Conservation (phyloP, 35 echinoderm and acorn worm genomes). For the Strongylocentrotus purpuratus region DNA sequence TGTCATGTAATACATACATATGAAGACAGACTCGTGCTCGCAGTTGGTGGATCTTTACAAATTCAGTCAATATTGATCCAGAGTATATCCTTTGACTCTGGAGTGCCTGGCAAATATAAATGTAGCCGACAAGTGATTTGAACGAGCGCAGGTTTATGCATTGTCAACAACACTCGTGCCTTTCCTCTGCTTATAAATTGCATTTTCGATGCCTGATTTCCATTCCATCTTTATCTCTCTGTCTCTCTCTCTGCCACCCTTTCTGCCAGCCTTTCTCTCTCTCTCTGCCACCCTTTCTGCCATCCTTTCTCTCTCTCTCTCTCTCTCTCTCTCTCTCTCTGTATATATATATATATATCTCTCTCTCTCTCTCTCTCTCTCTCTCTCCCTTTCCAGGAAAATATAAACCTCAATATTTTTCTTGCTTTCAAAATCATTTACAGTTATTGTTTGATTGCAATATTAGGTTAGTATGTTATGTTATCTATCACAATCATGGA, state of each 20-base stretch:
- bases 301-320: not conserved
- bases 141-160: not conserved
- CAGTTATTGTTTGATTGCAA: too few relatives aligned
- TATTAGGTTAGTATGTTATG: too few relatives aligned
- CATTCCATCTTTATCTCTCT: not conserved
- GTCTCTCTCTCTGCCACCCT: not conserved
- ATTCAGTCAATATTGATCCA: slow-evolving; percentile 11
- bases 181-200: not conserved
- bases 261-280: not conserved
- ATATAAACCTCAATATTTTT: too few relatives aligned
- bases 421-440: too few relatives aligned
- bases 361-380: too few relatives aligned
- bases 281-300: not conserved
- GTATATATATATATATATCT: too few relatives aligned
- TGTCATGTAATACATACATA: not conserved
- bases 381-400: too few relatives aligned
- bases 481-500: too few relatives aligned
- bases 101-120: slow-evolving; percentile 17
- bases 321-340: not conserved
- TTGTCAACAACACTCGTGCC: not conserved
- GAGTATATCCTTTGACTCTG: not conserved
- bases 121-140: not conserved
- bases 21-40: not conserved
- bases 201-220: not conserved
- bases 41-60: slow-evolving; percentile 1